A percentile compares a stretch with the other conserved stretches of the same genome.
Conservation (phyloP, 2,113 vertebrate genomes). For the Callionymus lyra region DNA sequence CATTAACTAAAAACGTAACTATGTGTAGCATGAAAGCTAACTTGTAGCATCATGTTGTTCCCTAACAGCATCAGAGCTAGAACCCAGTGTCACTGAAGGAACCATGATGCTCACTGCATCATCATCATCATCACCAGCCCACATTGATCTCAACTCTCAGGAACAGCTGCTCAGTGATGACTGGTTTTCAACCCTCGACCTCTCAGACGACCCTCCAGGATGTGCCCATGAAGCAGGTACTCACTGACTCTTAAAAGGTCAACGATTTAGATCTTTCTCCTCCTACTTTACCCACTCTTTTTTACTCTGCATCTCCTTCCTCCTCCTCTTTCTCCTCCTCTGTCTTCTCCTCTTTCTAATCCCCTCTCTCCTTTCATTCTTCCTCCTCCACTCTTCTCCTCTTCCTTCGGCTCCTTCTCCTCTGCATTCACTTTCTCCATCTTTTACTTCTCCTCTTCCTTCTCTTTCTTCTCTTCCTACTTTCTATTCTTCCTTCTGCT, state of each 20-base stretch:
- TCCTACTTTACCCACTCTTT: too few relatives aligned
- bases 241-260: too few relatives aligned
- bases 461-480: too few relatives aligned
- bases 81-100: conserved; percentile 47
- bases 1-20: too few relatives aligned
- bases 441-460: too few relatives aligned
- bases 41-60: conserved; percentile 38
- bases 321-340: conserved; percentile 3
- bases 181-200: conserved; percentile 54
- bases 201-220: conserved; percentile 40
- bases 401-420: too few relatives aligned
- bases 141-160: conserved; percentile 60
- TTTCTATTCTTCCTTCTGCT: too few relatives aligned
- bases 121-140: conserved; percentile 12
- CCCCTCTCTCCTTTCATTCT: too few relatives aligned
- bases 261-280: not conserved
- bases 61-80: conserved; percentile 33
- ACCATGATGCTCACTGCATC: conserved; percentile 46
- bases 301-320: not conserved
- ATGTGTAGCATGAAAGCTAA: too few relatives aligned
- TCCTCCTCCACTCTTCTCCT: too few relatives aligned
- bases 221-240: conserved; percentile 59
- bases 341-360: too few relatives aligned
- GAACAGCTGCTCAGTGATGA: conserved; percentile 61
- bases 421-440: too few relatives aligned